Evolutionary conservation across 1,140 invertebrate genomes (phyloP).

Genomic region (Drosophila ogumai): DNA sequence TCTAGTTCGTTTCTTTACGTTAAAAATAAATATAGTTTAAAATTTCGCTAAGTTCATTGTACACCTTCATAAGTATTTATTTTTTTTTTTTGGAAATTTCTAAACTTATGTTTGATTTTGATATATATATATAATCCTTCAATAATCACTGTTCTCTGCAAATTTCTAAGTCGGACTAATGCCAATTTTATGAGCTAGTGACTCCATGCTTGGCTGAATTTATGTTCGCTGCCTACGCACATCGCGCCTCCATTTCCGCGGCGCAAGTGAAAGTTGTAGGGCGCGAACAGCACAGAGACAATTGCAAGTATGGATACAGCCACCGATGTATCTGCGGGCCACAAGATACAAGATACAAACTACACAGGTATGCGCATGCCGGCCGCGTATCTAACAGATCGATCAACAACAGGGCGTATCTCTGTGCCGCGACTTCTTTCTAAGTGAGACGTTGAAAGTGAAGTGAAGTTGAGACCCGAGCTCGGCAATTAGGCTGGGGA

Average conservation of each 20-base stretch:
- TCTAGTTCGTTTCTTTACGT: too few species aligned
- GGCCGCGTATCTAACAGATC: conserved; percentile 73
- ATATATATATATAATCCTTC: not conserved
- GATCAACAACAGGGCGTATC: conserved; percentile 71
- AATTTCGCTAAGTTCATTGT: too few species aligned
- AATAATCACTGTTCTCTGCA: not conserved
- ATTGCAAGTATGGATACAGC: conserved; percentile 52
- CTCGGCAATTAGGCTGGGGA: conserved; percentile 49
- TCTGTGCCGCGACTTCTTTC: conserved; percentile 52
- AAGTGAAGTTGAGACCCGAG: conserved; percentile 37
- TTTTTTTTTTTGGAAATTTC: not conserved
- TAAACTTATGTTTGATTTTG: not conserved
- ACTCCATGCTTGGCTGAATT: conserved; percentile 15
- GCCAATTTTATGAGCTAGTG: conserved; percentile 10
- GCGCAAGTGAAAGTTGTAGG: conserved; percentile 77
- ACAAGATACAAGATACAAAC: conserved; percentile 35
- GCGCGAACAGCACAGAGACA: conserved; percentile 60
- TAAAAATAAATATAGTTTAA: too few species aligned
- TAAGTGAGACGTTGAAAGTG: conserved; percentile 63
- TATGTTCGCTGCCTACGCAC: conserved; percentile 48
- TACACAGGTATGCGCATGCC: conserved; percentile 57
- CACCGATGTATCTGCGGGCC: conserved; percentile 15
- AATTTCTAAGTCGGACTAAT: conserved; percentile 4
- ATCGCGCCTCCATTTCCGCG: conserved; percentile 30
- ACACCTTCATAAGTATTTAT: too few species aligned